Conservation (phyloP, 2,113 vertebrate species). For the Zosterops lateralis region DNA sequence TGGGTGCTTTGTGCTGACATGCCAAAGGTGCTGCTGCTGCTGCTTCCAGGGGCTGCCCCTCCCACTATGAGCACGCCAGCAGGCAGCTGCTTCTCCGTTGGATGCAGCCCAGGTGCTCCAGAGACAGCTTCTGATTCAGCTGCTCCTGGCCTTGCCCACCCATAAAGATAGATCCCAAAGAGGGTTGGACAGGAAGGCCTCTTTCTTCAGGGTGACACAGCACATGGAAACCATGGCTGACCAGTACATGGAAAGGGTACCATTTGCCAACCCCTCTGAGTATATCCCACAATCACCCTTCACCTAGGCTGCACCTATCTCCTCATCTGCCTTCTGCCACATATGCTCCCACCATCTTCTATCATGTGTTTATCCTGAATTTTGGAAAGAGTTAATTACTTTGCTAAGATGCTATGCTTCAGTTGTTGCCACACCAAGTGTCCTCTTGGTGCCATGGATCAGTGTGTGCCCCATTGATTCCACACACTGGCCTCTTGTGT, state of each 20-base stretch:
- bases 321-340: background rate
- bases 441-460: background rate
- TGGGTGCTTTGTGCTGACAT: background rate
- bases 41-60: background rate
- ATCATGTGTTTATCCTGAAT: background rate
- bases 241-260: background rate
- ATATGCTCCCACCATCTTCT: background rate
- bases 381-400: background rate
- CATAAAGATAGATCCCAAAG: background rate
- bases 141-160: background rate
- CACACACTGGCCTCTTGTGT: background rate
- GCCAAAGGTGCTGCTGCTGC: background rate
- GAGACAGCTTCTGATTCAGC: background rate
- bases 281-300: background rate
- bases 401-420: background rate
- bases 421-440: background rate
- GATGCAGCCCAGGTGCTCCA: background rate
- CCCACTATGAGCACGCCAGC: background rate
- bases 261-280: background rate
- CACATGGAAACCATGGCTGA: background rate
- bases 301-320: background rate
- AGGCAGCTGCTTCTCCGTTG: background rate
- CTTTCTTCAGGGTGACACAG: background rate
- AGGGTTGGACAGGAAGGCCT: background rate
- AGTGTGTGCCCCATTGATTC: background rate